phyloP scores from a whole-genome alignment of 1,140 invertebrate genomes.

The Metaphire vulgaris region DNA sequence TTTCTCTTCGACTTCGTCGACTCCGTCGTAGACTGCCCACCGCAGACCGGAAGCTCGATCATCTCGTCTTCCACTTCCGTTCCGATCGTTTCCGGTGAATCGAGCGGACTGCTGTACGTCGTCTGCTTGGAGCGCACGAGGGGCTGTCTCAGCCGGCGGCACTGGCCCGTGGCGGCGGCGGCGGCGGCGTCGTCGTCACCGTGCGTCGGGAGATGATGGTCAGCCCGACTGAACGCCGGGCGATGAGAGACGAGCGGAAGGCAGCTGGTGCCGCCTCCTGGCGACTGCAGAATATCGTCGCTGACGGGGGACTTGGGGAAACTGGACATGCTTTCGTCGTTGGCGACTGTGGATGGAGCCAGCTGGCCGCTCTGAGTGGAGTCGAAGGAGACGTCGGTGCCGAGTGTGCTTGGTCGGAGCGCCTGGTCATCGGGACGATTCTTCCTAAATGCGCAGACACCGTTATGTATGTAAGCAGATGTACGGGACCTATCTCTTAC shows the following conservation, averaged over 20 bases:
- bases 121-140: background rate
- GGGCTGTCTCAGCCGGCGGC: background rate
- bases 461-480: no score
- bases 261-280: background rate
- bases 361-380: background rate
- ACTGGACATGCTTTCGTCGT: background rate
- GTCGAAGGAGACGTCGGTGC: background rate
- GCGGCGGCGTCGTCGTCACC: no score
- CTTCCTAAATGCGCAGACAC: background rate
- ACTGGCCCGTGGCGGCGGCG: background rate
- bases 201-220: background rate
- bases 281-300: background rate
- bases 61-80: background rate
- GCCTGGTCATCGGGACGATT: background rate
- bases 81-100: background rate
- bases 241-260: no score
- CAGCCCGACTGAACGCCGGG: no score
- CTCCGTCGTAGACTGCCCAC: background rate
- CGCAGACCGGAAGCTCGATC: background rate
- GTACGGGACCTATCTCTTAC: no score
- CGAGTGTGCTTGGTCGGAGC: background rate
- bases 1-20: background rate
- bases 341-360: background rate
- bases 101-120: background rate
- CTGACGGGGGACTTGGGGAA: background rate